phyloP scores from a whole-genome alignment of 2,113 vertebrate genomes.

The Pavo muticus region DNA sequence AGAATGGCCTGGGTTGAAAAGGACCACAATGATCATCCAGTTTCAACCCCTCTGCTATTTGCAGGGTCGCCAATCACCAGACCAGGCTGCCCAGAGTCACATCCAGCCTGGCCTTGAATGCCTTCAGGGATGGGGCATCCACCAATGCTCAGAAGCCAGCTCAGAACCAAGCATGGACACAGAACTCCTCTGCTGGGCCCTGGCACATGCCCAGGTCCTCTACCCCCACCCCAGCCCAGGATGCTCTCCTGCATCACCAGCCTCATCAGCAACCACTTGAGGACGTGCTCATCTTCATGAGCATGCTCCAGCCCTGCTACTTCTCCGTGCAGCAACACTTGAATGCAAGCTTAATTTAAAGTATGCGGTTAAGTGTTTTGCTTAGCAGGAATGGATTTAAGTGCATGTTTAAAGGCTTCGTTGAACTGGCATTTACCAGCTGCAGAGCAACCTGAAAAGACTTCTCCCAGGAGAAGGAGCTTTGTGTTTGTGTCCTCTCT shows the following conservation, averaged over 20 bases:
- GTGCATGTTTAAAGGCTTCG: constrained; percentile 11
- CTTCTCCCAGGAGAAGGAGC: not conserved
- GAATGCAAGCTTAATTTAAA: not conserved
- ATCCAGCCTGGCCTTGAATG: not conserved
- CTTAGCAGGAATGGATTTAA: not conserved
- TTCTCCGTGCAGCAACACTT: not conserved
- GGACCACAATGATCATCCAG: too few relatives aligned
- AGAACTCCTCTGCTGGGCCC: not conserved
- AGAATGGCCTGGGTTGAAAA: too few relatives aligned
- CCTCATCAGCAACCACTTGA: not conserved
- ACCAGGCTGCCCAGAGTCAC: too few relatives aligned
- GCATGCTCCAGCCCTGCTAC: not conserved
- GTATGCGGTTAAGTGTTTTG: constrained; percentile 1
- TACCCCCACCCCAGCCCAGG: not conserved
- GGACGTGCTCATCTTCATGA: not conserved
- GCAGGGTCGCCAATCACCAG: too few relatives aligned
- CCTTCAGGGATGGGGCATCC: too few relatives aligned
- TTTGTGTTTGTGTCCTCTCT: not conserved
- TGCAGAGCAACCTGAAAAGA: not conserved
- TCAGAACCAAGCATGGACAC: not conserved
- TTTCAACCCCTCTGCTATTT: too few relatives aligned
- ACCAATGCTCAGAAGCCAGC: too few relatives aligned
- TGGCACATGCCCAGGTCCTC: not conserved
- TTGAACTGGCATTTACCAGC: constrained; percentile 32
- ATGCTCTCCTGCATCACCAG: not conserved